Evolutionary conservation across 1,140 invertebrate species (phyloP), one percentile per base, ranked within the genome.

Genomic region (Wiebesia pumilae): DNA sequence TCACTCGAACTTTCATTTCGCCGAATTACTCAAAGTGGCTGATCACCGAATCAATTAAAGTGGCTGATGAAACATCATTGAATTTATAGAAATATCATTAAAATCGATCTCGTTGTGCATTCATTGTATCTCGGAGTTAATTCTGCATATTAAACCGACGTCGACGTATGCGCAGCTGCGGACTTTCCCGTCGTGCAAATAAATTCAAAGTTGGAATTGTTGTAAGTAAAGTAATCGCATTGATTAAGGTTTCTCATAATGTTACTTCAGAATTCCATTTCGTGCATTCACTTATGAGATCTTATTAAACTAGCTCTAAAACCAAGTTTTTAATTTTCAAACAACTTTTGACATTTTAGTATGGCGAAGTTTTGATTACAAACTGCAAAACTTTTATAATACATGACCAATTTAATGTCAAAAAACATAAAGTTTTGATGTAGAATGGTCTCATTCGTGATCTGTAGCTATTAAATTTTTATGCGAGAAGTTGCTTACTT

Each of bases 361-460:
- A 43, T 71, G 65, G 82, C 77, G 81, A 87, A 87, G 81, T 87
- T 87, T 87, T 87, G 86, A 87, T 87, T 81, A 84, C 82, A 33
- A 65, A 81, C 82, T 73, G 78, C 71, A 79, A 87, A 87, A 87
- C 77, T 87, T 87, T 87, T 87, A 87, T 81, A 84, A 87, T 87
- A 87, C 86, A 87, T 87, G 81, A 87, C 86, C 86, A 87, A 87
- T 87, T 87, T 87, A 87, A 87, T 87, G 86, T 84, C 86, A 73
- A 87, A 84, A 84, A 87, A 87, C 86, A 87, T 87, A 87, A 87
- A 87, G 86, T 87, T 87, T 87, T 87, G 86, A 87, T 87, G 82
- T 87, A 87, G 86, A 87, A 87, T 79, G 86, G 86, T 87, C 86
- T 87, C 82, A 84, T 87, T 87, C 86, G 86, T 87, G 86, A 87